Evolutionary conservation across 2,113 vertebrate genomes (phyloP).

Genomic region (Chlorocebus sabaeus): DNA sequence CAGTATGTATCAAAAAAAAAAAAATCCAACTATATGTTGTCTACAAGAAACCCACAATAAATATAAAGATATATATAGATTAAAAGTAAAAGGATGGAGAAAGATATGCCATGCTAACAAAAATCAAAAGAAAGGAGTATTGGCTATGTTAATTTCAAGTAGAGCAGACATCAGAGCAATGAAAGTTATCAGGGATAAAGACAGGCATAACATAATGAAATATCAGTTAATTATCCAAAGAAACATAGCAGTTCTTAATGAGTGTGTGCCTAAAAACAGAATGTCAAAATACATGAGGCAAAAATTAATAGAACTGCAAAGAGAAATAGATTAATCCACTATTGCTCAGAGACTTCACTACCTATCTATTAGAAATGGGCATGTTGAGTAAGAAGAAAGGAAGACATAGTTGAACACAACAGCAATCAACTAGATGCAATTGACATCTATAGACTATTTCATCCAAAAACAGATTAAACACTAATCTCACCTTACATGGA

Average conservation of each 20-base stretch:
- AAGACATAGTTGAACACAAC: neutral
- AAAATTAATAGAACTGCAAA: neutral
- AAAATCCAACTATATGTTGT: neutral
- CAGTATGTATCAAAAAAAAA: neutral
- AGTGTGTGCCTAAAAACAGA: neutral
- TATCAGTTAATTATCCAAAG: neutral
- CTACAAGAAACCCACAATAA: neutral
- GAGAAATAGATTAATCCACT: neutral
- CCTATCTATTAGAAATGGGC: neutral
- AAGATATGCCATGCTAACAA: neutral
- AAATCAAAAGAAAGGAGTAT: neutral
- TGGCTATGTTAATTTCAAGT: neutral
- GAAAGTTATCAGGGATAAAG: neutral
- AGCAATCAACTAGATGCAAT: neutral
- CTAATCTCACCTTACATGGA: neutral
- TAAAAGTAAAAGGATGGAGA: neutral
- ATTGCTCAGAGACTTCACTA: neutral
- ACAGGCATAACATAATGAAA: neutral
- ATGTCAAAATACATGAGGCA: neutral
- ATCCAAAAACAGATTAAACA: neutral
- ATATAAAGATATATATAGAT: neutral
- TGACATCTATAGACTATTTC: neutral
- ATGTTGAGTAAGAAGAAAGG: neutral
- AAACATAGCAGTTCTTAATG: neutral
- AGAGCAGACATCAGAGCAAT: neutral